Conservation (phyloP, 2,113 vertebrate genomes). For the Lipophrys pholis region DNA sequence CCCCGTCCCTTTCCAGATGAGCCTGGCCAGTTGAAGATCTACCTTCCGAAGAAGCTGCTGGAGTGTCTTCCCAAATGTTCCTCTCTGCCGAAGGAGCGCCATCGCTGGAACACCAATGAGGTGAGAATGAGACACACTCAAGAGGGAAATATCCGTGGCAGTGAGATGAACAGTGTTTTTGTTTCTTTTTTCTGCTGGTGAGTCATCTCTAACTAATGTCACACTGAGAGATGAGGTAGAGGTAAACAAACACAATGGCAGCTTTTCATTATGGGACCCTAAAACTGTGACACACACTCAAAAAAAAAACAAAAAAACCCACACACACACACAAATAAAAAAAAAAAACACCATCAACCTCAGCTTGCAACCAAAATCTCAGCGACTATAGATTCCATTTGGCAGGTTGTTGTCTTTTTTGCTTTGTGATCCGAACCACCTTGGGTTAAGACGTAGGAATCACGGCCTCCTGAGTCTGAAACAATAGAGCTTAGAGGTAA, state of each 20-base stretch:
- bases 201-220: conserved; percentile 71
- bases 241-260: conserved; percentile 69
- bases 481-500: conserved; percentile 36
- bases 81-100: conserved; percentile 99
- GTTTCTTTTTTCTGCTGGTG: conserved; percentile 41
- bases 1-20: conserved; percentile 88
- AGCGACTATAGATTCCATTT: conserved; percentile 44
- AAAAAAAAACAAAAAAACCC: conserved; percentile 35
- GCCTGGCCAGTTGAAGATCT: conserved; percentile 99
- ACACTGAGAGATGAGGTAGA: conserved; percentile 66
- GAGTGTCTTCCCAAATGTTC: conserved; percentile 99
- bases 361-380: conserved; percentile 29
- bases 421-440: conserved; percentile 56
- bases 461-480: conserved; percentile 28
- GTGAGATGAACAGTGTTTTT: conserved; percentile 50
- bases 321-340: too few species aligned
- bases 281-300: conserved; percentile 51
- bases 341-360: conserved; percentile 23
- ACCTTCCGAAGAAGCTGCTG: conserved; percentile 99
- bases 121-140: conserved; percentile 81
- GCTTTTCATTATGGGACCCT: conserved; percentile 63
- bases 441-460: conserved; percentile 26
- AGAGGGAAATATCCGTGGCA: conserved; percentile 60
- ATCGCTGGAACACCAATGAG: conserved; percentile 99
- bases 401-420: conserved; percentile 38